Evolutionary conservation across 2,797 vertebrate genomes (phyloP), one percentile per base, ranked within the genome.

Genomic region (Eleutherodactylus coqui): DNA sequence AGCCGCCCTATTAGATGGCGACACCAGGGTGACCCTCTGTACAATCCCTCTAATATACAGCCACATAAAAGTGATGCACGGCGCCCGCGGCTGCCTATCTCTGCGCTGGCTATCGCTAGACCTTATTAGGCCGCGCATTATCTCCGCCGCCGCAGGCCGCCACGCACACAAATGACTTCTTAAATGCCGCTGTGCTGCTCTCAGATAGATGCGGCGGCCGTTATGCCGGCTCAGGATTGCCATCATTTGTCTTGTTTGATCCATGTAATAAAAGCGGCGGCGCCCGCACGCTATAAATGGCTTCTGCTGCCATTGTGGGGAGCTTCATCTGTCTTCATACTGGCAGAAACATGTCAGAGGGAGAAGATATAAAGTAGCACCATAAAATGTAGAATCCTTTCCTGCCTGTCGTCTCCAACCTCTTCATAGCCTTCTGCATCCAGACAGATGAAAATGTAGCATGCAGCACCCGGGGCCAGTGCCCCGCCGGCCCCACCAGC

Each of bases 31-130:
- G 91, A 91, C 90, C 90, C 91, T 93, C 92, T 92, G 92, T 92
- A 93, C 88, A 91, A 93, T 92, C 91, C 47, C 58, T 90, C 88
- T 92, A 92, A 93, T 90, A 93, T 92, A 91, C 78, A 91, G 90
- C 88, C 88, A 88, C 70, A 29, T 93, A 93, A 92, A 91, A 89
- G 86, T 94, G 94, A 93, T 93, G 87, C 91, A 93, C 91, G 88
- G 90, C 86, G 79, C 81, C 84, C 62, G 84, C 86, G 91, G 86
- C 90, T 88, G 91, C 89, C 91, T 85, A 89, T 93, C 93, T 90
- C 90, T 89, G 90, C 90, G 88, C 86, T 88, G 88, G 88, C 89
- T 53, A 51, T 91, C 88, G 87, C 69, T 88, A 87, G 89, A 82
- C 90, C 91, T 89, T 93, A 89, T 75, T 84, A 47, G 27, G 17